phyloP scores from a whole-genome alignment of 1,140 invertebrate species.

The Mylabris phalerata region DNA sequence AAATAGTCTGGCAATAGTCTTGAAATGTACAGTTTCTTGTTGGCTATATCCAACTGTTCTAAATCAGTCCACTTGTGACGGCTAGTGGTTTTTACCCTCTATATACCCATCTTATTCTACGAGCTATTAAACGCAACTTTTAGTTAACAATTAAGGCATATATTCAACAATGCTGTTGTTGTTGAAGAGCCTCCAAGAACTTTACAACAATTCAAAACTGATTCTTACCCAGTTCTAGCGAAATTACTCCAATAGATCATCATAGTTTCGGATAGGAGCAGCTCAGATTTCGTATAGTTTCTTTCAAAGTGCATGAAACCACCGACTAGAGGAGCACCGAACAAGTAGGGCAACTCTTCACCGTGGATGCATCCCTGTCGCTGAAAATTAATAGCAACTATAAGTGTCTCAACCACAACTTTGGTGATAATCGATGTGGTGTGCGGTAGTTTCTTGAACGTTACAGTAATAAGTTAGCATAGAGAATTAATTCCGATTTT shows the following conservation, averaged over 20 bases:
- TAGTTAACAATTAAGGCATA: neutral
- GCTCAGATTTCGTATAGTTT: slow-evolving; percentile 87
- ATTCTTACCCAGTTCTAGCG: slow-evolving; percentile 87
- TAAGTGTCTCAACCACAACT: neutral
- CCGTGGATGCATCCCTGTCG: slow-evolving; percentile 83
- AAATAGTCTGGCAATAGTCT: too few species aligned
- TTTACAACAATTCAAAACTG: slow-evolving; percentile 3
- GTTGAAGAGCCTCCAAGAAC: neutral
- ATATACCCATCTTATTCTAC: too few species aligned
- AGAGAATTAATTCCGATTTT: neutral
- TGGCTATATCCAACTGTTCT: too few species aligned
- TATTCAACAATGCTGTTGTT: neutral
- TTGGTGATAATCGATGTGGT: neutral
- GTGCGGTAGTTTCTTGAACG: too few species aligned
- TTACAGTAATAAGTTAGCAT: too few species aligned
- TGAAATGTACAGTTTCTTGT: too few species aligned
- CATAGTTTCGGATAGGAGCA: slow-evolving; percentile 81
- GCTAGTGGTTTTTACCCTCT: too few species aligned
- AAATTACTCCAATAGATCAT: slow-evolving; percentile 97
- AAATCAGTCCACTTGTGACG: too few species aligned
- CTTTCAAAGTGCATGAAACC: slow-evolving; percentile 75
- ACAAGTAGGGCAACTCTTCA: slow-evolving; percentile 88
- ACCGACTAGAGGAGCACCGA: slow-evolving; percentile 72
- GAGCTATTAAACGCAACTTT: neutral
- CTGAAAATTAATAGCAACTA: slow-evolving; percentile 45